A percentile compares a stretch with the other conserved stretches of the same genome.
phyloP scores from a whole-genome alignment of 2,797 vertebrate species.

The Epinephelus coioides region DNA sequence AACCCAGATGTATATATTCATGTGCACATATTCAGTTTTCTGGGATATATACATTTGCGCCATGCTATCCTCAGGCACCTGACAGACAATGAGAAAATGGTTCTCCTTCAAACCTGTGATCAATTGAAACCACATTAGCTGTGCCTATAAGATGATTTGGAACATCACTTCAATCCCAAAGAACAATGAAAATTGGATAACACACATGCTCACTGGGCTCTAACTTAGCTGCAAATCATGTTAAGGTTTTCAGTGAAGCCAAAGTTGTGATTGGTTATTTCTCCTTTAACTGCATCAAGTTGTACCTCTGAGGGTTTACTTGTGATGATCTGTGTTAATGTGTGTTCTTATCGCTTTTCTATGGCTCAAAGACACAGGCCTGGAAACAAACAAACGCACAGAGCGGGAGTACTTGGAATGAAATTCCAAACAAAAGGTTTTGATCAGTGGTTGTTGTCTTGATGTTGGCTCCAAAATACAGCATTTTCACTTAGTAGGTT shows the following conservation, averaged over 20 bases:
- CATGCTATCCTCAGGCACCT: slow-evolving; percentile 90
- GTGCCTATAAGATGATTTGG: slow-evolving; percentile 94
- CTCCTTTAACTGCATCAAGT: slow-evolving; percentile 85
- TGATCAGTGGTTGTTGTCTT: slow-evolving; percentile 40
- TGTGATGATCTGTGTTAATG: slow-evolving; percentile 85
- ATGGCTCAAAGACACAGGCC: slow-evolving; percentile 75
- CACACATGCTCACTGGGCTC: slow-evolving; percentile 86
- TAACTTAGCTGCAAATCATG: slow-evolving; percentile 89
- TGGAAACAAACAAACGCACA: slow-evolving; percentile 65
- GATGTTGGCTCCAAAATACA: slow-evolving; percentile 31
- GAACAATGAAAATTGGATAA: slow-evolving; percentile 95
- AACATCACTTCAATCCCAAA: slow-evolving; percentile 91
- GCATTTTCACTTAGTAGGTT: slow-evolving; percentile 15
- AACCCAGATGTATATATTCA: slow-evolving; percentile 70
- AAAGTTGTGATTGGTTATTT: slow-evolving; percentile 89
- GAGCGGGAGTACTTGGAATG: slow-evolving; percentile 51
- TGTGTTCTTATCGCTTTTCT: slow-evolving; percentile 79
- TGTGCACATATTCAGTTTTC: slow-evolving; percentile 70
- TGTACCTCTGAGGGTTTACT: slow-evolving; percentile 83
- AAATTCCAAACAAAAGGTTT: slow-evolving; percentile 65
- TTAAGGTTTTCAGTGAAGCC: slow-evolving; percentile 88
- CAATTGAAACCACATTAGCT: slow-evolving; percentile 94
- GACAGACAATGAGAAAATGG: slow-evolving; percentile 88
- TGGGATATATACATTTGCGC: slow-evolving; percentile 61
- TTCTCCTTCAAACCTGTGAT: slow-evolving; percentile 91